Evolutionary conservation across 2,888 invertebrate species (phyloP).

Genomic region (Abrostola triplasia): DNA sequence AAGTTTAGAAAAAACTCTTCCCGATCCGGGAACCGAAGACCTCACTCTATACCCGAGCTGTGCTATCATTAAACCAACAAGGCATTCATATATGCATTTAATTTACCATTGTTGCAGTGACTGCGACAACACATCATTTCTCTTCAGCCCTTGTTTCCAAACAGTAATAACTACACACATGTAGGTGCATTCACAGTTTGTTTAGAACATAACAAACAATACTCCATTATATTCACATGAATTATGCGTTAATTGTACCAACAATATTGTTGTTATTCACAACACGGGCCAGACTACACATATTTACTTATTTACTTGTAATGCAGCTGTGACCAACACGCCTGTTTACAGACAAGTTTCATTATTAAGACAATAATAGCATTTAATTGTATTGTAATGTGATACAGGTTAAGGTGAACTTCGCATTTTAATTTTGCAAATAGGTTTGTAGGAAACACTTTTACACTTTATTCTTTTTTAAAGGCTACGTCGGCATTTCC

Average conservation of each 20-base stretch:
- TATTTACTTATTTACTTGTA: slow-evolving; percentile 32
- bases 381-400: no score
- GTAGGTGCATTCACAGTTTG: background rate
- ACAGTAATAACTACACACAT: background rate
- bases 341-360: background rate
- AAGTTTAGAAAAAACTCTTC: no score
- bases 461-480: no score
- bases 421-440: no score
- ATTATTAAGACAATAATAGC: no score
- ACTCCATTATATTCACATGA: slow-evolving; percentile 28
- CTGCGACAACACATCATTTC: background rate
- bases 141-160: background rate
- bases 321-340: background rate
- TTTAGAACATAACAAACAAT: slow-evolving; percentile 24
- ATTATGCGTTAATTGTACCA: slow-evolving; percentile 16
- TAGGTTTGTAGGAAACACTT: no score
- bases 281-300: slow-evolving; percentile 18
- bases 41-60: no score
- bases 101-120: no score
- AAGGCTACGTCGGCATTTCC: no score
- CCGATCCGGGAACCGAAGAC: no score
- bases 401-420: background rate
- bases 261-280: slow-evolving; percentile 35
- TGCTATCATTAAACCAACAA: no score
- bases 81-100: no score